Conservation (phyloP, 2,113 vertebrate genomes). For the Sula dactylatra region DNA sequence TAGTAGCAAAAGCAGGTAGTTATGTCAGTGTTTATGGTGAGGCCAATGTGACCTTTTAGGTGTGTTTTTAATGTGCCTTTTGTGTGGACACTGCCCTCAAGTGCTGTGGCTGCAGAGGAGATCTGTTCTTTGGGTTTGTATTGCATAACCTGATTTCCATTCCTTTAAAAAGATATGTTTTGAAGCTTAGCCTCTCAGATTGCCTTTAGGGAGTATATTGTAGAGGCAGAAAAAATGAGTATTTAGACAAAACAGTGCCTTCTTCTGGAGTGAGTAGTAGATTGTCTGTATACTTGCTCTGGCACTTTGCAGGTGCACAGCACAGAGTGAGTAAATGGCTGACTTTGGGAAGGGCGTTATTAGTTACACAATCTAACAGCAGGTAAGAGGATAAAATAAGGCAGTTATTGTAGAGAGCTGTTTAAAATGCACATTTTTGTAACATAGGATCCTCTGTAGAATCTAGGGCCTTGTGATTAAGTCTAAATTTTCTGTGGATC, state of each 20-base stretch:
- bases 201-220: not conserved
- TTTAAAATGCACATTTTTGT: not conserved
- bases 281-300: not conserved
- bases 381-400: not conserved
- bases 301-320: not conserved
- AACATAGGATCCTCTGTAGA: not conserved
- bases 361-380: not conserved
- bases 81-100: not conserved
- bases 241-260: not conserved
- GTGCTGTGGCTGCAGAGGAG: not conserved
- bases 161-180: not conserved
- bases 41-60: not conserved
- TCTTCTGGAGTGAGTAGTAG: fast-evolving
- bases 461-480: not conserved
- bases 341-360: not conserved
- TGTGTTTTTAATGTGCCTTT: not conserved
- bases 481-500: not conserved
- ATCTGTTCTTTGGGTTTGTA: not conserved
- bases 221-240: not conserved
- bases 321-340: not conserved
- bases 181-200: not conserved
- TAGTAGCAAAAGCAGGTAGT: fast-evolving
- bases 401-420: not conserved
- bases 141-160: not conserved
- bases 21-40: not conserved